Base-by-base conservation (phyloP, 2,888 invertebrate species). In the Abrostola triplasia region DNA sequence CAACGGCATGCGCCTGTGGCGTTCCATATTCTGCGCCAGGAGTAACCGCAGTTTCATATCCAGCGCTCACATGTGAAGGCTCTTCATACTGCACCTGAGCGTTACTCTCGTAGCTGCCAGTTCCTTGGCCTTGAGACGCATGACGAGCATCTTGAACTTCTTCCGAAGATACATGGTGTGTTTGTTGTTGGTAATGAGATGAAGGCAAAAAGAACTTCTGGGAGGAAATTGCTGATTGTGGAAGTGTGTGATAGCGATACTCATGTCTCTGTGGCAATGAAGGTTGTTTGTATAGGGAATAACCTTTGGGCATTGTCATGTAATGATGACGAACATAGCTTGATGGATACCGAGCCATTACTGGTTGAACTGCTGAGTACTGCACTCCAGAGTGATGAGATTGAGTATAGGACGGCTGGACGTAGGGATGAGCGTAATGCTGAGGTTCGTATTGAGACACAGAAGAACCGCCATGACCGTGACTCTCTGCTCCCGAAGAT, bases 321-420 rank as follows among this genome's bases (percentile, higher is more conserved):
- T 91, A 90, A 37, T 88, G 87, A 41, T 87, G 88, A 36, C 84
- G 86, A 37, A 81, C 79, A 63, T 92, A 90, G 50, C 85, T 88
- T 49, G 89, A 84, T 42, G 94, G 94, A 73, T 94, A 94, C 70
- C 85, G 88, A 1, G 94, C 94, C 92, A 94, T 93, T 1, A 92
- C 92, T n/a, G 94, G 94, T 72, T 94, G 92, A 0, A 93, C 94
- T 11, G 91, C 93, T 1, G 94, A 94, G 67, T 94, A 94, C 62
- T 94, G 93, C 5, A 94, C 90, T 49, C 94, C 94, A 37, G 94
- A 92, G 44, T 88, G 86, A 75, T 93, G 92, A 11, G 91, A 84
- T 70, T 94, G 90, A 0, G 93, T 93, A 63, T 94, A 94, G 7
- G 91, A 83, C 36, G 94, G 93, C 56, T 88, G 89, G 0, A 91